Evolutionary conservation across 2,888 invertebrate species (phyloP).

Genomic region (Lasioglossum villosulum): DNA sequence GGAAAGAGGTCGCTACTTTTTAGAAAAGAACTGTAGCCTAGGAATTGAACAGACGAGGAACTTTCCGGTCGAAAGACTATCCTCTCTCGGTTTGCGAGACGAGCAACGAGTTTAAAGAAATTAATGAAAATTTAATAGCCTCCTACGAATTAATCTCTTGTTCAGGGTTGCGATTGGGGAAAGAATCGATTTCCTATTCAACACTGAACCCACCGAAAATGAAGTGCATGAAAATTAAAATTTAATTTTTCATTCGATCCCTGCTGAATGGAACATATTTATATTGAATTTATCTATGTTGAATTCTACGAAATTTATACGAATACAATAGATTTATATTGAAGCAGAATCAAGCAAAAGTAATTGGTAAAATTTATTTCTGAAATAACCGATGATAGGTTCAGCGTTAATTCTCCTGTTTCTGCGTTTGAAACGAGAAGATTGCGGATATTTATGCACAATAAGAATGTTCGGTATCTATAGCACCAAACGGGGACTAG

Average conservation of each 20-base stretch:
- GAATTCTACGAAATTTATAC: neutral
- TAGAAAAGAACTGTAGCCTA: neutral
- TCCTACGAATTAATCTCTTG: neutral
- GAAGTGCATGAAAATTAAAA: neutral
- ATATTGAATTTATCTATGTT: neutral
- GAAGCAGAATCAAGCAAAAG: too few relatives aligned
- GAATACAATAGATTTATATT: neutral
- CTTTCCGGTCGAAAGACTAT: neutral
- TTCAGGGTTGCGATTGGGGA: neutral
- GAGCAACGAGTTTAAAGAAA: neutral
- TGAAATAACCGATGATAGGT: neutral
- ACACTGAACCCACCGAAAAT: neutral
- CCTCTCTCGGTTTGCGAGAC: neutral
- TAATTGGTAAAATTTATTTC: too few relatives aligned
- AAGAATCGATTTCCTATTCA: neutral
- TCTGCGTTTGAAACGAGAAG: neutral
- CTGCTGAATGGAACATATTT: neutral
- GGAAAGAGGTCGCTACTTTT: neutral
- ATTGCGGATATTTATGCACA: neutral
- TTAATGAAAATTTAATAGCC: neutral
- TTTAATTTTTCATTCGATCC: neutral
- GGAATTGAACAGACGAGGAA: neutral
- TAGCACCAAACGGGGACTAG: neutral
- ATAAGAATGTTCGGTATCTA: neutral
- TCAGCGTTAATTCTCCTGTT: neutral